Evolutionary conservation across 2,797 vertebrate genomes (phyloP).

Genomic region (Brotula barbata): DNA sequence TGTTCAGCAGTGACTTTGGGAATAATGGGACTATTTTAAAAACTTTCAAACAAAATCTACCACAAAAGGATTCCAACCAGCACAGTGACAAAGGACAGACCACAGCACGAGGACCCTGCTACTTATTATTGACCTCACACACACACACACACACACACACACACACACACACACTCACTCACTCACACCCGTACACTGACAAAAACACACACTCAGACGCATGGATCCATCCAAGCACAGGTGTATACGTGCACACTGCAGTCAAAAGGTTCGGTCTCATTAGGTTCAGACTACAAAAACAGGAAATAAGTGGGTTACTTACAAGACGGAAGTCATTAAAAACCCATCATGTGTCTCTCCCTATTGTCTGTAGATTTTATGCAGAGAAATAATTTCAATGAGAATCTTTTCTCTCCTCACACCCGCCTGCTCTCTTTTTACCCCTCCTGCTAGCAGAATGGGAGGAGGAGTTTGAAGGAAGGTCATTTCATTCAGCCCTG

Average conservation of each 20-base stretch:
- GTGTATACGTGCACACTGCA: not conserved
- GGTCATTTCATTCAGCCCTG: slow-evolving; percentile 75
- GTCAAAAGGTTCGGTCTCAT: no score
- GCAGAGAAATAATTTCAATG: slow-evolving; percentile 59
- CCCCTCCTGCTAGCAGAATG: slow-evolving; percentile 49
- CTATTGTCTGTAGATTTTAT: slow-evolving; percentile 55
- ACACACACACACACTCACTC: slow-evolving; percentile 26
- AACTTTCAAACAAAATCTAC: slow-evolving; percentile 7
- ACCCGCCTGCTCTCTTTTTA: slow-evolving; percentile 41
- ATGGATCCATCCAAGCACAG: slow-evolving; percentile 14
- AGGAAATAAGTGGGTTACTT: slow-evolving; percentile 60
- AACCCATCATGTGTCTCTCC: slow-evolving; percentile 46
- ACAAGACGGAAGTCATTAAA: slow-evolving; percentile 62
- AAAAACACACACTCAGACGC: slow-evolving; percentile 16
- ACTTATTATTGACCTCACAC: no score
- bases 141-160: slow-evolving; percentile 26
- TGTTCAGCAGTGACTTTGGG: slow-evolving; percentile 21
- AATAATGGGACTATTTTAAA: not conserved
- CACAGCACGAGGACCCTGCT: not conserved
- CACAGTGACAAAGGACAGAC: slow-evolving; percentile 7
- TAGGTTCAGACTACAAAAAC: not conserved
- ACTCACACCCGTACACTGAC: slow-evolving; percentile 6
- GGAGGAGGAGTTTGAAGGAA: slow-evolving; percentile 68
- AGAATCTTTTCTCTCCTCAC: slow-evolving; percentile 41
- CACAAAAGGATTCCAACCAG: not conserved